Conservation (phyloP, 2,113 vertebrate species). For the Saguinus imperator region DNA sequence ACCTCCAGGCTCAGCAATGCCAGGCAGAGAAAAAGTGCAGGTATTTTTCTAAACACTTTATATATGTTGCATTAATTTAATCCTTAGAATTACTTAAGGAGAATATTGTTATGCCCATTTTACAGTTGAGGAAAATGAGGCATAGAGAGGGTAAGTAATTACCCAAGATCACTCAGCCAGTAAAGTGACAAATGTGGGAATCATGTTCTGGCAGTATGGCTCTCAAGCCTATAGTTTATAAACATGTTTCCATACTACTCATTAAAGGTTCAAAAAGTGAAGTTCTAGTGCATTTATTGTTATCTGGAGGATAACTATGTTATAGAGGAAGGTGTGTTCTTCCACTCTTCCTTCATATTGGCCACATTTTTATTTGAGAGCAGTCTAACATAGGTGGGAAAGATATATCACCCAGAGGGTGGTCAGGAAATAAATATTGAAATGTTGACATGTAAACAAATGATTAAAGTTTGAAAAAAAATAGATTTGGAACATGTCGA, state of each 20-base stretch:
- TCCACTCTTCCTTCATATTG: background rate
- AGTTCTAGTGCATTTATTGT: background rate
- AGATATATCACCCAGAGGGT: background rate
- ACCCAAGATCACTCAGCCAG: background rate
- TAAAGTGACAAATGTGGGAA: background rate
- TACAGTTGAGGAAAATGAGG: background rate
- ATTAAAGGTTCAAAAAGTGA: background rate
- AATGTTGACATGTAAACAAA: background rate
- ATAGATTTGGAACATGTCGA: background rate
- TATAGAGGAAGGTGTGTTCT: background rate
- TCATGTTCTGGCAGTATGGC: background rate
- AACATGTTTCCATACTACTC: background rate
- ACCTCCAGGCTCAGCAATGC: background rate
- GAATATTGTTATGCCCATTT: background rate
- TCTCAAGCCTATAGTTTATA: background rate
- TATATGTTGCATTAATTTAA: background rate
- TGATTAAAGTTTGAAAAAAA: background rate
- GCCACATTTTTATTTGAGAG: background rate
- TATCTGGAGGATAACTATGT: background rate
- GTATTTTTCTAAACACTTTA: background rate
- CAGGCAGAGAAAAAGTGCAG: background rate
- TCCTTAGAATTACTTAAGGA: background rate
- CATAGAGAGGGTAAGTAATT: background rate
- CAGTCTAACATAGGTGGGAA: background rate
- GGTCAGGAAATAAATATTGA: background rate